These are phyloP conservation scores for Microcebus jonahi DNA, from an alignment of 2,113 vertebrate species.

Conservation along the genomic window DNA sequence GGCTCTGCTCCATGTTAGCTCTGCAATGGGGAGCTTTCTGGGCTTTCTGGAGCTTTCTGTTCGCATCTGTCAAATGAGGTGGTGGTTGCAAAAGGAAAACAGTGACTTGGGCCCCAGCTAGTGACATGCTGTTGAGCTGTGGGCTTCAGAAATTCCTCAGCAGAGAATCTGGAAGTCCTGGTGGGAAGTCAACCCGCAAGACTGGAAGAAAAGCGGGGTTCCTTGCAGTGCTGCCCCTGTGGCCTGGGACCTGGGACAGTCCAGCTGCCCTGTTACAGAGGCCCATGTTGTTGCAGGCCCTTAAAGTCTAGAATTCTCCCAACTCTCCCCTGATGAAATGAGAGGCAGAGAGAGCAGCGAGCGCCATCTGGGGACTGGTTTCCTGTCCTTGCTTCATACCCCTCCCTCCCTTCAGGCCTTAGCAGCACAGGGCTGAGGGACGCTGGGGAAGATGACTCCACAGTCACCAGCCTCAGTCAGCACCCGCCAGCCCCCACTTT, in stretches of 20 bases:
- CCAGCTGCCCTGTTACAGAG: fast-evolving
- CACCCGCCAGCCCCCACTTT: neutral
- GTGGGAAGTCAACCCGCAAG: neutral
- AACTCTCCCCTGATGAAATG: neutral
- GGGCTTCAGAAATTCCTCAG: neutral
- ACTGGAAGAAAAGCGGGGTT: fast-evolving
- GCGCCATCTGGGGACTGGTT: too few species aligned
- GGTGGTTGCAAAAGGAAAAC: neutral
- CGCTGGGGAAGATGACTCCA: fast-evolving
- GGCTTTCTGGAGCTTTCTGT: neutral
- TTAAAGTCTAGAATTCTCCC: neutral
- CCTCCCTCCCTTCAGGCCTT: neutral
- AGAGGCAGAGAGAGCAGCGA: fast-evolving
- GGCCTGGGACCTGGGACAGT: neutral
- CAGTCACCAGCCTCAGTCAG: fast-evolving
- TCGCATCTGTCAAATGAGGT: neutral
- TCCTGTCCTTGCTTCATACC: too few species aligned
- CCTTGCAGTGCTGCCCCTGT: neutral
- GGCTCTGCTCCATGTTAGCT: neutral
- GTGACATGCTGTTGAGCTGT: fast-evolving
- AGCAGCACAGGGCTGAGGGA: neutral
- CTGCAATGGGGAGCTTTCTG: neutral
- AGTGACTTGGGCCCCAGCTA: too few species aligned
- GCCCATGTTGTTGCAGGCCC: fast-evolving
- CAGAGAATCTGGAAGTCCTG: neutral